A percentile compares a stretch with the other conserved stretches of the same genome.
phyloP scores from a whole-genome alignment of 2,113 vertebrate species.

The Probosciger aterrimus region DNA sequence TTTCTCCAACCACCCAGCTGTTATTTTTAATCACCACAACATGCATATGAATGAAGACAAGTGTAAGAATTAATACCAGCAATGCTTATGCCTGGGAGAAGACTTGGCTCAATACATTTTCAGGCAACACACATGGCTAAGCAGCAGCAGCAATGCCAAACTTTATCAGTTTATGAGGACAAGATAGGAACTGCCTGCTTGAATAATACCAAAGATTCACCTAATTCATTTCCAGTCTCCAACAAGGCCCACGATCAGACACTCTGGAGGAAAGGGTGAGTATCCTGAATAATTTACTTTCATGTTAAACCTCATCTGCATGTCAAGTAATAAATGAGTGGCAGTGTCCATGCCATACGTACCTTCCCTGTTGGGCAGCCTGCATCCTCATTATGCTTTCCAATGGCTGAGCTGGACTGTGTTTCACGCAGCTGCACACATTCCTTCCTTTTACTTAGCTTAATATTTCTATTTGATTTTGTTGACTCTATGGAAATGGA shows the following conservation, averaged over 20 bases:
- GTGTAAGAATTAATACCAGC: background rate
- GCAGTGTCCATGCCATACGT: background rate
- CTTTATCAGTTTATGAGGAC: background rate
- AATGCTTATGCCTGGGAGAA: background rate
- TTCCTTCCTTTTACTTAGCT: background rate
- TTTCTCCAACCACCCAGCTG: background rate
- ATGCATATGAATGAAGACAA: background rate
- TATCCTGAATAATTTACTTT: background rate
- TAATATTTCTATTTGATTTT: conserved; percentile 16
- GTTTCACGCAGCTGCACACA: background rate
- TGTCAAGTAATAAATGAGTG: background rate
- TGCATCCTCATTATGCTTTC: background rate
- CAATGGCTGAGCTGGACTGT: background rate
- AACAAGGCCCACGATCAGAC: background rate
- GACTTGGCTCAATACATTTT: background rate
- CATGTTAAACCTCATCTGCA: accelerated
- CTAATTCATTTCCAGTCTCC: background rate
- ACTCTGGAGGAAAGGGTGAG: background rate
- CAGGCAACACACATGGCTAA: background rate
- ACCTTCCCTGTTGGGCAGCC: background rate
- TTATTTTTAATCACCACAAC: background rate
- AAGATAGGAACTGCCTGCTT: background rate
- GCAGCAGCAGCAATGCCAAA: background rate
- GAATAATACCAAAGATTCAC: background rate
- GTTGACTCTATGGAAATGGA: background rate